Evolutionary conservation across 2,888 invertebrate genomes (phyloP).

Genomic region (Diaphora mendica): DNA sequence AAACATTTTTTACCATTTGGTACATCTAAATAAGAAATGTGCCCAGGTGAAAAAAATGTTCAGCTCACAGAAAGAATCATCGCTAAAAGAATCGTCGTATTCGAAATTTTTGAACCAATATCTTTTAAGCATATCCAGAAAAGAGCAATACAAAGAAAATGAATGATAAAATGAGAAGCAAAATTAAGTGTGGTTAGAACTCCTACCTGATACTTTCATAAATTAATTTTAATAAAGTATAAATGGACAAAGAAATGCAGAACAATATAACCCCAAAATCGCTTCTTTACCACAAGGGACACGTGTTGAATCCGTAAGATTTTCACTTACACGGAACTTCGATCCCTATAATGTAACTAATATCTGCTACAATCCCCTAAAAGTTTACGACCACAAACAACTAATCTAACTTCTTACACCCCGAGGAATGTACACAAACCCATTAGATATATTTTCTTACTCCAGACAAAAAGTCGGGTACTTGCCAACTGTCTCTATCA

Average conservation of each 20-base stretch:
- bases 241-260: background rate
- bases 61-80: no score
- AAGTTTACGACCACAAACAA: constrained; percentile 18
- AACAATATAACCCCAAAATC: background rate
- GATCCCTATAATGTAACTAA: constrained; percentile 12
- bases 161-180: no score
- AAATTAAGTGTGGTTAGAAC: background rate
- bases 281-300: background rate
- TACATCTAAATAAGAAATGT: no score
- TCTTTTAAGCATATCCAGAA: no score
- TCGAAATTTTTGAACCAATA: no score
- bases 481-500: background rate
- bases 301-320: background rate
- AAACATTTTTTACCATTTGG: no score
- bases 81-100: no score
- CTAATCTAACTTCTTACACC: constrained; percentile 45
- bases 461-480: background rate
- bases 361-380: background rate
- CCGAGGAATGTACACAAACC: constrained; percentile 19
- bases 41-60: no score
- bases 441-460: constrained; percentile 12
- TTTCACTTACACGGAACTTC: constrained; percentile 4
- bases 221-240: background rate
- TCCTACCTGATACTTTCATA: background rate
- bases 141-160: no score